Evolutionary conservation across 1,140 invertebrate species (phyloP), one percentile per base, ranked within the genome.

Genomic region (Trichonephila clavata): DNA sequence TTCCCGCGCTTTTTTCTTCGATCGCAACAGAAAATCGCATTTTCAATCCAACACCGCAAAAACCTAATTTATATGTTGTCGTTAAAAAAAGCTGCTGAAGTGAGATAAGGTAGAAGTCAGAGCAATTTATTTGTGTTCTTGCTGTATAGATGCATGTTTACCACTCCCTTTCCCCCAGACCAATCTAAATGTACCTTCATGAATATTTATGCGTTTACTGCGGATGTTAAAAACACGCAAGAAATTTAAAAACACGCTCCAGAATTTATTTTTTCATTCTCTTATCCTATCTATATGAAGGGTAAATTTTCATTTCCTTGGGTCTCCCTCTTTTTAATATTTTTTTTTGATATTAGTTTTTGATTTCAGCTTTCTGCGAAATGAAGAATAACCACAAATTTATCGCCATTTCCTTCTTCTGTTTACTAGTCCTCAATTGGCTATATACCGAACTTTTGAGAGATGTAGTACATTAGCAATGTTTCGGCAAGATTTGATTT

Each of bases 151-250:
- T 21, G 14, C 63, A 65, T 43, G 63, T 86, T 88, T 88, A 68
- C 60, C 61, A 65, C 61, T 20, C 3, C 20, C 10, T 61, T 50
- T 88, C 27, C 32, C 20, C 18, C 1, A 16, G n/a, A 60, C n/a
- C 83, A 6, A 59, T 57, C 43, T 57, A 88, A 88, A 88, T 39
- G 27, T 18, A 32, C 18, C 80, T 43, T n/a, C 86, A 88, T 88
- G 86, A 68, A 88, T 88, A 88, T 68, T 88, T 68, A 88, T 88
- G 86, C 10, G 86, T 68, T 68, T 68, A 88, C 63, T 32, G 14
- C 18, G 32, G 61, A 32, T 88, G 20, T 88, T 88, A 63, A 88
- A 88, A 88, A 68, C 63, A 68, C 24, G 86, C 32, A 10, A 86
- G 24, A 88, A 43, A 60, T 39, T 88, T 68, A 68, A 57, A 88